Evolutionary conservation across 2,113 vertebrate species (phyloP).

Genomic region (Ovibos moschatus): DNA sequence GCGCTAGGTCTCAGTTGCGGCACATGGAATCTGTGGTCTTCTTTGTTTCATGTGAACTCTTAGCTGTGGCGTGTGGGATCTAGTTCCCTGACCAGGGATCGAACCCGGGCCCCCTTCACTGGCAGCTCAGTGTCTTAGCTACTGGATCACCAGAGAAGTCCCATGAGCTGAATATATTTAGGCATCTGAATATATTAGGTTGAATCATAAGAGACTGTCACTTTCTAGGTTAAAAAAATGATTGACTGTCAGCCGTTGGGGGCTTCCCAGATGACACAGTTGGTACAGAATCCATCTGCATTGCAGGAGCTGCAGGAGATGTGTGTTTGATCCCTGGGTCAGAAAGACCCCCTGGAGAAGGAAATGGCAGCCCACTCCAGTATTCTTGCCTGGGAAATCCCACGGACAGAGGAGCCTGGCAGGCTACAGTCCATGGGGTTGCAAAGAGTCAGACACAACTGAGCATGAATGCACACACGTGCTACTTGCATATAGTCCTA

Average conservation of each 20-base stretch:
- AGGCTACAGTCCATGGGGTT: not conserved
- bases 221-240: not conserved
- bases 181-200: not conserved
- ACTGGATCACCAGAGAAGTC: not conserved
- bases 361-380: not conserved
- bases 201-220: not conserved
- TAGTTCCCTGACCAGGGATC: not conserved
- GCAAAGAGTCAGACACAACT: not conserved
- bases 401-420: not conserved
- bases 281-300: not conserved
- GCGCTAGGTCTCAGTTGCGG: not conserved
- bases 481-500: not conserved
- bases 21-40: not conserved
- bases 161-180: not conserved
- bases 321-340: not conserved
- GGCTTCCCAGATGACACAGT: not conserved
- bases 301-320: not conserved
- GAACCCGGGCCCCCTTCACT: not conserved
- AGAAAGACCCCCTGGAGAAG: not conserved
- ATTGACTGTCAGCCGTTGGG: not conserved
- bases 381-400: not conserved
- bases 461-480: not conserved
- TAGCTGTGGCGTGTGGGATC: not conserved
- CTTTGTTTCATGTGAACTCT: not conserved
- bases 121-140: not conserved